Conservation (phyloP, 2,797 vertebrate genomes). For the Myotis pilosus region DNA sequence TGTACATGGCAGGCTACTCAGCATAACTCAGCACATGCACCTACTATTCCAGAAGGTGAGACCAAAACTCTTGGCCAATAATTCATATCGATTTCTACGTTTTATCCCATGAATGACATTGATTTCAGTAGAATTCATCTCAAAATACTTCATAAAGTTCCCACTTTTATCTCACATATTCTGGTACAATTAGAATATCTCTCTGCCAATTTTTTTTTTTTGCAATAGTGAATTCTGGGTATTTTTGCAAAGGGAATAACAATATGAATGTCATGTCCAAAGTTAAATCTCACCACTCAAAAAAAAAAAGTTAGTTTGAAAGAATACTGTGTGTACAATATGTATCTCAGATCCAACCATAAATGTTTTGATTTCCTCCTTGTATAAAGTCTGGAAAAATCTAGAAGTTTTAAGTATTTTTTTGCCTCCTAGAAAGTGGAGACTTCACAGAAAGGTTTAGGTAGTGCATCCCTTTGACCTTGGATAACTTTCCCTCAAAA, state of each 20-base stretch:
- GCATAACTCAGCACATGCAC: not conserved
- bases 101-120: not conserved
- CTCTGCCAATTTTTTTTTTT: not conserved
- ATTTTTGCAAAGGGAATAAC: not conserved
- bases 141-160: conserved; percentile 23
- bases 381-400: not conserved
- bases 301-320: not conserved
- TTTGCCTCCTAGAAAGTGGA: not conserved
- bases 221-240: not conserved
- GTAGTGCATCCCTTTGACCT: not conserved
- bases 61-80: not conserved
- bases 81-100: not conserved
- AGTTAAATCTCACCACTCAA: conserved; percentile 11
- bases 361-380: conserved; percentile 15
- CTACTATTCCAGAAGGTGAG: not conserved
- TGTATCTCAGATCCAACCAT: not conserved
- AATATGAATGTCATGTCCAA: not conserved
- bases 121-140: conserved; percentile 22
- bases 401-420: not conserved
- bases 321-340: not conserved
- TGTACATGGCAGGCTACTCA: not conserved
- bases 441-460: not conserved
- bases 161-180: not conserved
- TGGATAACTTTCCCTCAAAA: not conserved
- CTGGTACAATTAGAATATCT: not conserved